Evolutionary conservation across 2,797 vertebrate genomes (phyloP).

Genomic region (Rhabdophis nuchalis): DNA sequence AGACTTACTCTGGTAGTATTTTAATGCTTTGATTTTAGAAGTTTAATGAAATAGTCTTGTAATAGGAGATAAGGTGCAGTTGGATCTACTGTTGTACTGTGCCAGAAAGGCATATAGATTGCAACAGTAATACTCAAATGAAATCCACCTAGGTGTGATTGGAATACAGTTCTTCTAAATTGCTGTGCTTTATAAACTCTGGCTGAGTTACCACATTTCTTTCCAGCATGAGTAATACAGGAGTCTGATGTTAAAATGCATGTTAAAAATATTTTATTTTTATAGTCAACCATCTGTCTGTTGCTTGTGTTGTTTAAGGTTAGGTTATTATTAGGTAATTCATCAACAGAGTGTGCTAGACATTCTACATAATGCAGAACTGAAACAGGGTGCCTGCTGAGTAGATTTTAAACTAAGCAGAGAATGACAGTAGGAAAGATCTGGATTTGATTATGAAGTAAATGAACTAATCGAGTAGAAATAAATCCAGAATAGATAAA

Average conservation of each 20-base stretch:
- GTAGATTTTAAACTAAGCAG: not conserved
- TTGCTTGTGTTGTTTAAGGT: slow-evolving; percentile 1
- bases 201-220: not conserved
- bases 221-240: not conserved
- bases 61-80: not conserved
- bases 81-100: not conserved
- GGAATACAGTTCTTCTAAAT: not conserved
- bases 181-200: not conserved
- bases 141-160: not conserved
- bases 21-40: not conserved
- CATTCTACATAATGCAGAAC: not conserved
- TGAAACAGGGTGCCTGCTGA: not conserved
- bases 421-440: not conserved
- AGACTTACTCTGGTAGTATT: not conserved
- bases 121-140: not conserved
- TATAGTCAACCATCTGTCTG: not conserved
- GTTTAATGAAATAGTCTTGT: not conserved
- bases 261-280: slow-evolving; percentile 15
- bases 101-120: not conserved
- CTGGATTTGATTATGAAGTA: not conserved
- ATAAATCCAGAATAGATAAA: not conserved
- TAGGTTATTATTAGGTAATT: slow-evolving; percentile 27
- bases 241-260: slow-evolving; percentile 14
- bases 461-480: not conserved
- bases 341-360: not conserved